Conservation (phyloP, 2,797 vertebrate species). For the Helostoma temminkii region DNA sequence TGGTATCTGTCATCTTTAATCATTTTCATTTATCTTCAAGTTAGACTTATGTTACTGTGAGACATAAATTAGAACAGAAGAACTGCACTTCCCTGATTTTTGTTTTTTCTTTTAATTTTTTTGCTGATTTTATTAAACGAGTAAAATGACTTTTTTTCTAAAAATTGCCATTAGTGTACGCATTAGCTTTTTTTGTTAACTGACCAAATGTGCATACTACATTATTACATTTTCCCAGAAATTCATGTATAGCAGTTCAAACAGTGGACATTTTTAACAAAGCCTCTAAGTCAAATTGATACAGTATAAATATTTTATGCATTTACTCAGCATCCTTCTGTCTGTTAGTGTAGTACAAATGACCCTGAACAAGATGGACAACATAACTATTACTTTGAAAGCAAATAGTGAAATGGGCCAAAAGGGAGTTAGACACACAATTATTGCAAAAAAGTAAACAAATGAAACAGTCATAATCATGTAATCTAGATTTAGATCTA, state of each 20-base stretch:
- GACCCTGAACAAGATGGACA: background rate
- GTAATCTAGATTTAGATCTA: no score
- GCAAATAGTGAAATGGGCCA: background rate
- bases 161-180: background rate
- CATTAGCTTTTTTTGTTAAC: background rate
- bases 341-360: constrained; percentile 1
- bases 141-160: no score
- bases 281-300: background rate
- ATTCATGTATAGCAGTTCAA: background rate
- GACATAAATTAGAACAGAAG: background rate
- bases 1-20: constrained; percentile 5
- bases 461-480: background rate
- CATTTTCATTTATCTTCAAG: background rate
- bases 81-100: background rate
- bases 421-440: background rate
- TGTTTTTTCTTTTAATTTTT: constrained; percentile 32
- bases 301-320: background rate
- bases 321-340: background rate
- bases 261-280: background rate
- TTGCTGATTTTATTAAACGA: constrained; percentile 9
- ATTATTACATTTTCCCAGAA: background rate
- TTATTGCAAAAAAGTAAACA: background rate
- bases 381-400: background rate
- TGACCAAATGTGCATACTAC: background rate
- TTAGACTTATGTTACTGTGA: background rate